Evolutionary conservation across 2,888 invertebrate species (phyloP).

Genomic region (Acanthosepion pharaonis): DNA sequence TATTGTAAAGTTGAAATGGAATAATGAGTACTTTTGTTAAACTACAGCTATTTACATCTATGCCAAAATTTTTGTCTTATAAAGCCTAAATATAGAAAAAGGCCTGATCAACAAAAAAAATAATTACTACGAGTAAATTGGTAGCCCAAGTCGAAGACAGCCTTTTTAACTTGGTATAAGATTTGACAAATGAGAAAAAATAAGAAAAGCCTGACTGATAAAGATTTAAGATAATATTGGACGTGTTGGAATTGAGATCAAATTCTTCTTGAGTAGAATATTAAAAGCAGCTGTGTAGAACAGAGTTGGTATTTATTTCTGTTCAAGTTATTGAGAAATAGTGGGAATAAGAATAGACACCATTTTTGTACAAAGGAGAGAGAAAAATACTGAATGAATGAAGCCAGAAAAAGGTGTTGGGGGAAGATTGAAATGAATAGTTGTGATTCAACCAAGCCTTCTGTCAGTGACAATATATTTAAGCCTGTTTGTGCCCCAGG

Average conservation of each 20-base stretch:
- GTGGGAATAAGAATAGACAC: neutral
- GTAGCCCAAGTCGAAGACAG: neutral
- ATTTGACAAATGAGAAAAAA: neutral
- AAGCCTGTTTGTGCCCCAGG: conserved; percentile 21
- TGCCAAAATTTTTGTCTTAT: neutral
- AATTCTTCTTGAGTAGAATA: neutral
- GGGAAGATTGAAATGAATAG: neutral
- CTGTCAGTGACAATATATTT: conserved; percentile 33
- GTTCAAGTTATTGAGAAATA: neutral
- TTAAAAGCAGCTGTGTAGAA: neutral
- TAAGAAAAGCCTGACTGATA: neutral
- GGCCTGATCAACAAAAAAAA: neutral
- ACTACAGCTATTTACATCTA: neutral
- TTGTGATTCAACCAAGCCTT: neutral
- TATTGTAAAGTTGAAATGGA: neutral
- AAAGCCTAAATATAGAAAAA: neutral
- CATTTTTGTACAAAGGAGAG: neutral
- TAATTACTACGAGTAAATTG: neutral
- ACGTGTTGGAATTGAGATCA: neutral
- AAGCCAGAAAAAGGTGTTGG: neutral
- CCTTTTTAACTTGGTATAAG: neutral
- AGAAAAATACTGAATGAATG: neutral
- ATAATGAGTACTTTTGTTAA: neutral
- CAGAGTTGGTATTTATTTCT: neutral
- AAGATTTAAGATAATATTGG: conserved; percentile 20